These are phyloP conservation scores for Lacerta viridis DNA, from an alignment of 2,797 vertebrate genomes.

Conservation along the genomic window DNA sequence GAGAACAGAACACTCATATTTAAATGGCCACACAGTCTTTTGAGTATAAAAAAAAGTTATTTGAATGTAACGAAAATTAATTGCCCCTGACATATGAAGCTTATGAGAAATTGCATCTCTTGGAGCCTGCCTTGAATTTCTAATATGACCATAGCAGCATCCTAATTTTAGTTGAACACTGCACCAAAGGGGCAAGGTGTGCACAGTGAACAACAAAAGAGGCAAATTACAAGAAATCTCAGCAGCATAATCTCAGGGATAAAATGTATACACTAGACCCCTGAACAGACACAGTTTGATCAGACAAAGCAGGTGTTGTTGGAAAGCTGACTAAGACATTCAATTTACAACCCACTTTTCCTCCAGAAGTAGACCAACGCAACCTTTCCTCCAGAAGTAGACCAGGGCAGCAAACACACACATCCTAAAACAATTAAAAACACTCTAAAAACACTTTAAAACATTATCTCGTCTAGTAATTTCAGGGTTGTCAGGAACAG, in stretches of 20 bases:
- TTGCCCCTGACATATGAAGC: background rate
- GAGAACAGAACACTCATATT: conserved; percentile 14
- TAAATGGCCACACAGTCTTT: background rate
- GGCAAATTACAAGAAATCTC: background rate
- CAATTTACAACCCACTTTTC: too few species aligned
- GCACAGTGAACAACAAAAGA: too few species aligned
- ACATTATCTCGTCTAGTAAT: too few species aligned
- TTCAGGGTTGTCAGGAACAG: too few species aligned
- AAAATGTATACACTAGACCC: background rate
- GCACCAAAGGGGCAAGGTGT: background rate
- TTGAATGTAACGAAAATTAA: conserved; percentile 12
- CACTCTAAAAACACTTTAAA: too few species aligned
- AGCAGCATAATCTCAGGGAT: background rate
- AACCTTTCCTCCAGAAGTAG: too few species aligned
- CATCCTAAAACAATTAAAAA: too few species aligned
- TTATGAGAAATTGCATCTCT: conserved; percentile 15
- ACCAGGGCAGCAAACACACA: too few species aligned
- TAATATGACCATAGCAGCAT: background rate
- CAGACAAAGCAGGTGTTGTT: background rate
- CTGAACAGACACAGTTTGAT: background rate
- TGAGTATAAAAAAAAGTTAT: conserved; percentile 11
- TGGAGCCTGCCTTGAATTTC: conserved; percentile 6
- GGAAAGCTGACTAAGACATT: background rate
- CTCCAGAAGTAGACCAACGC: too few species aligned
- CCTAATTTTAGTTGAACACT: conserved; percentile 13